Evolutionary conservation across 2,113 vertebrate species (phyloP).

Genomic region (Hypanus sabinus): DNA sequence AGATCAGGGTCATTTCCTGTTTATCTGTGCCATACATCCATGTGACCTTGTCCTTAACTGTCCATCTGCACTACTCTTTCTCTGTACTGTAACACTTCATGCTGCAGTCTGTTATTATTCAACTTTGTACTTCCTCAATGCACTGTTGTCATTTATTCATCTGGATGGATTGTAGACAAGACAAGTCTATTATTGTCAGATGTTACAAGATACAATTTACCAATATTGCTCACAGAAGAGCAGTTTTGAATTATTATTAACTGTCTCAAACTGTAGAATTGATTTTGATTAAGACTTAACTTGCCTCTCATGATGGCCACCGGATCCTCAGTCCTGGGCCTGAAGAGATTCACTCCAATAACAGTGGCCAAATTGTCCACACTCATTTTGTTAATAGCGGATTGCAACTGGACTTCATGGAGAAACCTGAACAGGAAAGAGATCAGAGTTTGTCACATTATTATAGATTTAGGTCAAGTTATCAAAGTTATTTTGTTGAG

Average conservation of each 20-base stretch:
- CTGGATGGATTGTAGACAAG: no score
- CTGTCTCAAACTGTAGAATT: not conserved
- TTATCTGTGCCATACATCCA: no score
- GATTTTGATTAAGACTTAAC: not conserved
- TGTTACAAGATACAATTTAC: no score
- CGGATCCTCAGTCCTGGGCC: constrained; percentile 82
- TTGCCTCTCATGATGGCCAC: constrained; percentile 87
- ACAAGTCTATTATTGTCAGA: no score
- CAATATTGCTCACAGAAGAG: not conserved
- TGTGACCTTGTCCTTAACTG: no score
- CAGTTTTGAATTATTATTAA: not conserved
- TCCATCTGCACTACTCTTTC: no score
- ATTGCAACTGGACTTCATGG: constrained; percentile 78
- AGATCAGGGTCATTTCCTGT: not conserved
- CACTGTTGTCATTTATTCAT: no score
- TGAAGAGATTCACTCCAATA: constrained; percentile 90
- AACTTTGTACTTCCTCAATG: no score
- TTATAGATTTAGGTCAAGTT: not conserved
- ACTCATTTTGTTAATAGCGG: constrained; percentile 86
- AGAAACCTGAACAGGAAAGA: constrained; percentile 69
- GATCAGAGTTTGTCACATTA: not conserved
- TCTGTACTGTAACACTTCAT: no score
- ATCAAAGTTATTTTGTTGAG: not conserved
- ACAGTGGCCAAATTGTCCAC: constrained; percentile 95
- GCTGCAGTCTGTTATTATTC: no score